A percentile compares a stretch with the other conserved stretches of the same genome.
Conservation (phyloP, 2,888 invertebrate species). For the Pherbina coryleti region DNA sequence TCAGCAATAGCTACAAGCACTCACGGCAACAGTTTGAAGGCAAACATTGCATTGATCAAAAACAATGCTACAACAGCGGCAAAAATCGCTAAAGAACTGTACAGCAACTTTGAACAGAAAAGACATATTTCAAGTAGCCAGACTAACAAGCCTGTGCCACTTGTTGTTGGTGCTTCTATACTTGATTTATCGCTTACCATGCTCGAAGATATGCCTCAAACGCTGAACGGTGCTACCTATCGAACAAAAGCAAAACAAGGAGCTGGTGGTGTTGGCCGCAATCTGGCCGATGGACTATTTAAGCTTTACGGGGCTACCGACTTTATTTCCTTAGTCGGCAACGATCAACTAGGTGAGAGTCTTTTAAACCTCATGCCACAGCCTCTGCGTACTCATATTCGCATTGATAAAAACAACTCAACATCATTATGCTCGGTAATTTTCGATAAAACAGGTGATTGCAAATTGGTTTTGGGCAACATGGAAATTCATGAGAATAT, state of each 20-base stretch:
- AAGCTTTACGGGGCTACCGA: constrained; percentile 77
- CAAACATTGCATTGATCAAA: constrained; percentile 92
- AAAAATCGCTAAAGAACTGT: constrained; percentile 77
- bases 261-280: constrained; percentile 93
- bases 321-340: constrained; percentile 83
- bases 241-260: constrained; percentile 75
- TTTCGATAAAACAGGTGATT: constrained; percentile 81
- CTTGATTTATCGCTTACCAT: constrained; percentile 80
- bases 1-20: constrained; percentile 84
- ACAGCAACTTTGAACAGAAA: neutral
- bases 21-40: constrained; percentile 81
- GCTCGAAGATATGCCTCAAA: constrained; percentile 74
- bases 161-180: constrained; percentile 85
- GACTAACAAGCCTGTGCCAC: constrained; percentile 51
- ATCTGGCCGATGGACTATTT: constrained; percentile 88
- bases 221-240: constrained; percentile 83
- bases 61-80: constrained; percentile 92
- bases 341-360: constrained; percentile 74
- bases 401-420: constrained; percentile 54
- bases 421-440: constrained; percentile 85
- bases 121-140: neutral
- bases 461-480: constrained; percentile 84
- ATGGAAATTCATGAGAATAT: constrained; percentile 84
- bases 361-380: constrained; percentile 65
- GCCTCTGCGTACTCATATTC: constrained; percentile 61